Base-by-base conservation (phyloP, 92 coral and sea anemone species). In the Porites rus region DNA sequence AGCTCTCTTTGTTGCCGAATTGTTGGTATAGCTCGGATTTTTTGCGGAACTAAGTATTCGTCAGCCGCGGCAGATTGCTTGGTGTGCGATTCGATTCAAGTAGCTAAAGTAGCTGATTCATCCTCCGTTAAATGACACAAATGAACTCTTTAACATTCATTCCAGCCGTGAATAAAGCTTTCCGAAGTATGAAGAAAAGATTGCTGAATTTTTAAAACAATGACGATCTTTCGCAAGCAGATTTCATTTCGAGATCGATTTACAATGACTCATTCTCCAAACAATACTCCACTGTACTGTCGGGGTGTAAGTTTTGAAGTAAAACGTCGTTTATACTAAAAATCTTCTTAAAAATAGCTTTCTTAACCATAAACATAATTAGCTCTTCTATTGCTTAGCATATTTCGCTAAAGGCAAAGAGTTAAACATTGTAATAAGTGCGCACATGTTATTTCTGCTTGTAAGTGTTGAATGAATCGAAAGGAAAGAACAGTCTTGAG, bases 181-280 rank as follows among this genome's bases (percentile, higher is more conserved):
- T 38, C 46, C 46, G 7, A 38, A 38, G 46, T 28, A 17, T 22
- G 28, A 65, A 65, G 6, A 69, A 80, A 80, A 80, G 61, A 56
- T 56, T 21, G 19, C 59, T 58, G 85, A 46, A 68, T 81, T 69
- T 74, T 38, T 53, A 43, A 16, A 59, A 81, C 86, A 38, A 81
- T 81, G 11, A 70, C 71, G 77, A 70, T 69, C 24, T 72, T 58
- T 58, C 60, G 77, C 77, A 77, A 59, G 69, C 69, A 81, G 65
- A 69, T 69, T 70, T 81, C 51, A 69, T 56, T 58, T 61, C 77
- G 20, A 77, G 86, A 69, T 81, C 86, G 86, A 81, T 81, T 38
- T 81, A 81, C 86, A 81, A 74, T 52, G 38, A 70, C 54, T n/a
- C 67, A 70, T 81, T 69, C 76, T 71, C 66, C 13, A 67, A 74